Percentiles rank a stretch among this genome's conserved stretches.
phyloP scores from a whole-genome alignment of 35 echinoderm and acorn worm genomes.

The Ptychodera flava region DNA sequence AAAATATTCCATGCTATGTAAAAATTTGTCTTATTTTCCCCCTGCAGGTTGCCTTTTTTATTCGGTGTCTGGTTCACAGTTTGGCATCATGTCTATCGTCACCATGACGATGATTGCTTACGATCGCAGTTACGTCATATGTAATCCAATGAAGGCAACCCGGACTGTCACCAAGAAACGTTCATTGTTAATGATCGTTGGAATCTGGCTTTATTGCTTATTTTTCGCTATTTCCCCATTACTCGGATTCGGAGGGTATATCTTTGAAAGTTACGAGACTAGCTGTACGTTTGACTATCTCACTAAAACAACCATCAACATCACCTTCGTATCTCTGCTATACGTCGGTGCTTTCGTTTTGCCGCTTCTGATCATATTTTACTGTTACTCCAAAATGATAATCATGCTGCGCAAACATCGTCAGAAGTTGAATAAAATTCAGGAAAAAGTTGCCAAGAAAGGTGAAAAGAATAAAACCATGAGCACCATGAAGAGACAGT shows the following conservation, averaged over 20 bases:
- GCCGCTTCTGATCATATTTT: neutral
- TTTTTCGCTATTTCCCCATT: conserved; percentile 3
- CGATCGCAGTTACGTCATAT: conserved; percentile 18
- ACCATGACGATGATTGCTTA: conserved; percentile 6
- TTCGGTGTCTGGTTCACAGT: conserved; percentile 4
- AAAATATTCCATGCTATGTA: too few relatives aligned
- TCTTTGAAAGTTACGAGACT: conserved; percentile 8
- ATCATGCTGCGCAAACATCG: neutral
- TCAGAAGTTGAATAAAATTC: neutral
- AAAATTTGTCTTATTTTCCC: neutral
- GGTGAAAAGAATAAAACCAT: neutral
- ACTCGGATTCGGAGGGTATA: neutral
- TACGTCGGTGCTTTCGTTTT: conserved; percentile 8
- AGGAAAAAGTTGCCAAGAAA: neutral
- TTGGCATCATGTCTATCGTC: conserved; percentile 8
- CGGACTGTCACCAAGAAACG: conserved; percentile 1
- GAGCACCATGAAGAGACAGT: neutral
- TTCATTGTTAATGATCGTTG: neutral
- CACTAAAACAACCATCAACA: neutral
- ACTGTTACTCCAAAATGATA: conserved; percentile 4
- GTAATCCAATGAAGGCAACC: conserved; percentile 7
- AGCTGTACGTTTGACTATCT: conserved; percentile 23
- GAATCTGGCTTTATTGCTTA: conserved; percentile 16
- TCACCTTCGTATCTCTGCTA: neutral
- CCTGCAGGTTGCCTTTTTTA: neutral